Conservation (phyloP, 2,113 vertebrate species). For the Mormoops blainvillei region DNA sequence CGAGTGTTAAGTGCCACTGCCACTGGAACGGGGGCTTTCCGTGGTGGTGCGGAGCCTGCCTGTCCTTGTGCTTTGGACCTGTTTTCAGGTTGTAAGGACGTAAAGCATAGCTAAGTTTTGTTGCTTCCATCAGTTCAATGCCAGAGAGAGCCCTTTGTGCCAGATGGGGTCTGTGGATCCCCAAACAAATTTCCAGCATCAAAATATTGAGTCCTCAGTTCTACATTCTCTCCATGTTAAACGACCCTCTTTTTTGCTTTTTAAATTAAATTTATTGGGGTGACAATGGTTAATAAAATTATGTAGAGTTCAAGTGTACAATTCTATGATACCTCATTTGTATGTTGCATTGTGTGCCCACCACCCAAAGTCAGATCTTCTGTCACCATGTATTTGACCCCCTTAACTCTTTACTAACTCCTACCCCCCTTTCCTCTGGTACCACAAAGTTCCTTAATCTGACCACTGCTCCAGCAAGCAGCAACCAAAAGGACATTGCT, state of each 20-base stretch:
- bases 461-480: background rate
- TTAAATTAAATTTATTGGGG: background rate
- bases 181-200: background rate
- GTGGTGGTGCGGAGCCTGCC: background rate
- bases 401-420: background rate
- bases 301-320: background rate
- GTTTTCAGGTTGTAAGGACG: background rate
- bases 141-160: background rate
- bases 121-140: background rate
- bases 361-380: background rate
- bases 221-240: background rate
- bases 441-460: background rate
- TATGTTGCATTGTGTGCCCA: background rate
- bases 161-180: background rate
- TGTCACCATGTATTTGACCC: background rate
- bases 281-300: background rate
- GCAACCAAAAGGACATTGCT: background rate
- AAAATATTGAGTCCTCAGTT: background rate
- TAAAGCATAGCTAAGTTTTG: background rate
- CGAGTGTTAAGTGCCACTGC: background rate
- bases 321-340: background rate
- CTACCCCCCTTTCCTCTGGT: background rate
- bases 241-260: background rate
- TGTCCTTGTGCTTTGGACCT: background rate
- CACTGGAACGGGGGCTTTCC: background rate